Conservation (phyloP, 1,140 invertebrate genomes). For the Drosophila gunungcola region DNA sequence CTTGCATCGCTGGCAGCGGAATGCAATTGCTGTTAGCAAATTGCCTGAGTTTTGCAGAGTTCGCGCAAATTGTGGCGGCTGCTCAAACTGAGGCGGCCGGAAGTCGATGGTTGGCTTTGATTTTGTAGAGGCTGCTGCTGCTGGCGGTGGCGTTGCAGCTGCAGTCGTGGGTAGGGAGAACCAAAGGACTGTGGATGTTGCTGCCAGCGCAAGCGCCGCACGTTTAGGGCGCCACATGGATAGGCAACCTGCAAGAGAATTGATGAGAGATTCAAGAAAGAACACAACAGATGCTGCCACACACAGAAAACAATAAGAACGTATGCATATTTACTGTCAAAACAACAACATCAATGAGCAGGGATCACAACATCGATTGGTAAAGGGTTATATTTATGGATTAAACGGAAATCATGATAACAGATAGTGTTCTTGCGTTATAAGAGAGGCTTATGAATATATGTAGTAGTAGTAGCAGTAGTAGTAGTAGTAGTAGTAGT, state of each 20-base stretch:
- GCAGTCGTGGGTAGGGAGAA: slow-evolving; percentile 14
- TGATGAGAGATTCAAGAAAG: slow-evolving; percentile 49
- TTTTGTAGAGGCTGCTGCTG: slow-evolving; percentile 1
- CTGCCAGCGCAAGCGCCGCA: slow-evolving; percentile 71
- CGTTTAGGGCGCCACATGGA: slow-evolving; percentile 56
- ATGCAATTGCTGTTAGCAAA: slow-evolving; percentile 77
- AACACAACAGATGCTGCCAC: slow-evolving; percentile 27
- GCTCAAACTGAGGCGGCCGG: slow-evolving; percentile 17
- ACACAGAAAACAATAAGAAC: slow-evolving; percentile 48
- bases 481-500: slow-evolving; percentile 53
- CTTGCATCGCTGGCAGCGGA: slow-evolving; percentile 46
- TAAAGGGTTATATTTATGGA: slow-evolving; percentile 21
- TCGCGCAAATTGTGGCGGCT: slow-evolving; percentile 64
- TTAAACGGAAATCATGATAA: slow-evolving; percentile 51
- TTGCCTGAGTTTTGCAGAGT: slow-evolving; percentile 59
- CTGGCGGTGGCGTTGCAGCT: slow-evolving; percentile 33
- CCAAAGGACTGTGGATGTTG: slow-evolving; percentile 12
- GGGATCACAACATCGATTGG: slow-evolving; percentile 43
- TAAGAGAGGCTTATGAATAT: slow-evolving; percentile 39
- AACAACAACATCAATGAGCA: slow-evolving; percentile 60
- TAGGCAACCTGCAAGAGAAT: slow-evolving; percentile 65
- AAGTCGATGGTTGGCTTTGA: slow-evolving; percentile 7
- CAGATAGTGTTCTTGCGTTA: slow-evolving; percentile 56
- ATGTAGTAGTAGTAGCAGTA: slow-evolving; percentile 48
- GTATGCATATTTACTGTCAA: slow-evolving; percentile 31